phyloP scores from a whole-genome alignment of 2,888 invertebrate species.

The Metacarcinus magister region DNA sequence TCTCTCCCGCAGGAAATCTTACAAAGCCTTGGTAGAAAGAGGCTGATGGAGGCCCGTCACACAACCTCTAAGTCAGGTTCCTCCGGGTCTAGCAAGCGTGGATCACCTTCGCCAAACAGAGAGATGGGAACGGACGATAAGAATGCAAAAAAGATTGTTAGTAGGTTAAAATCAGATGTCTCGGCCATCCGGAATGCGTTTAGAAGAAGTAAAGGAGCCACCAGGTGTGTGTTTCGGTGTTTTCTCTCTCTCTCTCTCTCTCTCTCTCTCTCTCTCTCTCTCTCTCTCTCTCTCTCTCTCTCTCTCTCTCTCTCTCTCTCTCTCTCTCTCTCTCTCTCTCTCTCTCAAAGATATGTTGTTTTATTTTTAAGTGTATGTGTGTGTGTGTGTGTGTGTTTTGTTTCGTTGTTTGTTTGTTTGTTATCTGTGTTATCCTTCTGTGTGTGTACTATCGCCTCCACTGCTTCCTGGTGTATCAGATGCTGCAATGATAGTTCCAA shows the following conservation, averaged over 20 bases:
- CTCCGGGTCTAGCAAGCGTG: slow-evolving; percentile 79
- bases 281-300: too few relatives aligned
- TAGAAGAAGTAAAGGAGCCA: slow-evolving; percentile 86
- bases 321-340: too few relatives aligned
- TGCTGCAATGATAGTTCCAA: too few relatives aligned
- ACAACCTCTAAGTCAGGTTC: slow-evolving; percentile 83
- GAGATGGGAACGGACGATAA: slow-evolving; percentile 75
- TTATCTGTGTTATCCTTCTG: background rate
- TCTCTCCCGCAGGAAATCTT: slow-evolving; percentile 88
- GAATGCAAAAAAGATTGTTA: slow-evolving; percentile 89
- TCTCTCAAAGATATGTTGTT: background rate
- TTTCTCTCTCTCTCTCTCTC: too few relatives aligned
- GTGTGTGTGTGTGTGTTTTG: too few relatives aligned
- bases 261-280: too few relatives aligned
- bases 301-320: too few relatives aligned
- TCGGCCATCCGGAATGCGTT: slow-evolving; percentile 89
- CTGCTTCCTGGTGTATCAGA: too few relatives aligned
- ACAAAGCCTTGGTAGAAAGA: slow-evolving; percentile 93
- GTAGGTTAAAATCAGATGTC: slow-evolving; percentile 93
- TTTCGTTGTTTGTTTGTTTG: background rate
- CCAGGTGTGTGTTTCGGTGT: slow-evolving; percentile 81
- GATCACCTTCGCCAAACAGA: slow-evolving; percentile 77
- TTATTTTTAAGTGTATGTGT: background rate
- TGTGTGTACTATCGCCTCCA: too few relatives aligned
- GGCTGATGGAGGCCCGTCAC: slow-evolving; percentile 91